A percentile compares a stretch with the other conserved stretches of the same genome.
Evolutionary conservation across 2,113 vertebrate genomes (phyloP).

Genomic region (Oriolus oriolus): DNA sequence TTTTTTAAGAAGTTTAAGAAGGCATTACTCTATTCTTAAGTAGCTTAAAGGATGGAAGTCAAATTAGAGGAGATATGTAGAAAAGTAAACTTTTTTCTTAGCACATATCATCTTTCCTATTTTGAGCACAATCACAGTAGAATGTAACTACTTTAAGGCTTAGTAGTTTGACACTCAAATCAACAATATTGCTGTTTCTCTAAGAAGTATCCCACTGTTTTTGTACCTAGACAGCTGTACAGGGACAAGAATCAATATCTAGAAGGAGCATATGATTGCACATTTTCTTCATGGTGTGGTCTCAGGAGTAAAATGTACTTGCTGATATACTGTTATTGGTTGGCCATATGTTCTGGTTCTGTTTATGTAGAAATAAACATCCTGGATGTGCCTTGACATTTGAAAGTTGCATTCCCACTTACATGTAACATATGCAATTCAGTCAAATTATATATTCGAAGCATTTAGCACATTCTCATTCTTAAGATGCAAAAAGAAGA

Average conservation of each 20-base stretch:
- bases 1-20: neutral
- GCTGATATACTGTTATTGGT: neutral
- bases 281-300: neutral
- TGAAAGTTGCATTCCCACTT: neutral
- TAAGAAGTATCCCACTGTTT: neutral
- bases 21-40: neutral
- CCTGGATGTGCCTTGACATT: neutral
- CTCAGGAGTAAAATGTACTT: neutral
- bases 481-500: neutral
- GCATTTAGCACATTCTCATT: neutral
- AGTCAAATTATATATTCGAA: neutral
- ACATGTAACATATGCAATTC: neutral
- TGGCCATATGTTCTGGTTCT: conserved; percentile 2
- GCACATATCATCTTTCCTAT: neutral
- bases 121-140: neutral
- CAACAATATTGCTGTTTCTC: neutral
- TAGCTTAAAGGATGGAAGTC: neutral
- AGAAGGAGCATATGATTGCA: neutral
- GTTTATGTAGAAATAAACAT: conserved; percentile 15
- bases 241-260: neutral
- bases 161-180: neutral
- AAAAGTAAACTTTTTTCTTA: neutral
- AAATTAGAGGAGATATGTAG: neutral
- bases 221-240: neutral
- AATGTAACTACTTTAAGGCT: neutral